Base-by-base conservation (phyloP, 2,888 invertebrate genomes). In the Kryphioiulus occultus region DNA sequence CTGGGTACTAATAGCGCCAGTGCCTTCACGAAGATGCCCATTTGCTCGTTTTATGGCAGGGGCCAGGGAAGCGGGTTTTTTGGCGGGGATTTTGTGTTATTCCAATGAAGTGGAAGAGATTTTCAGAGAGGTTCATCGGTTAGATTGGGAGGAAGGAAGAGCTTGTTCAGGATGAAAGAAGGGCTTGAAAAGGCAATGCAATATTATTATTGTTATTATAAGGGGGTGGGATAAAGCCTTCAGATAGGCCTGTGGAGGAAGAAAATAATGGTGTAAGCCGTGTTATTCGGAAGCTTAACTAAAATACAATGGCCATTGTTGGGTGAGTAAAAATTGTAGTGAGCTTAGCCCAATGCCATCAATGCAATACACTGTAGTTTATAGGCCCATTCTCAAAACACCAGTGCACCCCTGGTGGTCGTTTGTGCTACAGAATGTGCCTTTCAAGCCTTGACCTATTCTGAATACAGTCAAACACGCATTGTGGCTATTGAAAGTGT, bases 21-120 rank as follows among this genome's bases (percentile, higher is more conserved):
- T 68, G 68, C 68, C 68, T 68, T 68, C 68, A 78, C 17, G 78
- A 78, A 78, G 78, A 78, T 78, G 85, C 44, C 85, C 85, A 85
- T 85, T 85, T 85, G 44, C 42, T 44, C 85, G 85, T 85, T 85
- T 85, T 85, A 85, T 85, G 22, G 44, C 39, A 10, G 85, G 39
- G 85, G 9, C 30, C 0, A 26, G 85, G 85, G 19, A 85, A 44
- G 44, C 22, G 44, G 85, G 85, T 44, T 85, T 42, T 84, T 85
- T 84, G 39, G 39, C 44, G 39, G 78, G 85, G 44, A 42, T 85
- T 85, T 85, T 85, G 85, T 85, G 44, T 44, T 85, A 42, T 85
- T 85, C 85, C 85, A 39, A 85, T 85, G 42, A 85, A 85, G 85
- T 85, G 85, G 44, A 85, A 85, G 85, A 85, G 85, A 44, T 85